phyloP scores from a whole-genome alignment of 2,888 invertebrate species.

The Spodoptera picta region DNA sequence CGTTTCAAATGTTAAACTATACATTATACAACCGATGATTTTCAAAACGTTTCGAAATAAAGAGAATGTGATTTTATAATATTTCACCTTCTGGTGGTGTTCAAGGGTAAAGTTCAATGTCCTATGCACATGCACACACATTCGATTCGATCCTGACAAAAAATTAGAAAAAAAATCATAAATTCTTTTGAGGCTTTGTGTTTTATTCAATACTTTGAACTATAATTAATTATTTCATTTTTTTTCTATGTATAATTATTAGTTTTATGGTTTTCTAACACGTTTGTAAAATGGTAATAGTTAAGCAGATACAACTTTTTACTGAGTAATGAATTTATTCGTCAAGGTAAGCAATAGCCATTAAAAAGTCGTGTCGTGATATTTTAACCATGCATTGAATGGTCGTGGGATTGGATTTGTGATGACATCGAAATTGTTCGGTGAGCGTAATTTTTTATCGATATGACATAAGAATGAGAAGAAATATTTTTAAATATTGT shows the following conservation, averaged over 20 bases:
- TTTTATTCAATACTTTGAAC: too few species aligned
- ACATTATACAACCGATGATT: conserved; percentile 33
- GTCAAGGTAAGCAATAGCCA: background rate
- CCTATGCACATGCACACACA: background rate
- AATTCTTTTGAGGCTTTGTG: too few species aligned
- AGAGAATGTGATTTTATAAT: conserved; percentile 15
- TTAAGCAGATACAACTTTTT: too few species aligned
- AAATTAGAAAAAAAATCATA: too few species aligned
- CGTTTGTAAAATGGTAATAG: too few species aligned
- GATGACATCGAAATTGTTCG: conserved; percentile 7
- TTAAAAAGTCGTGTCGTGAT: background rate
- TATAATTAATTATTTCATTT: too few species aligned
- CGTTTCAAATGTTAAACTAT: conserved; percentile 12
- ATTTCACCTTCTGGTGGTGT: conserved; percentile 10
- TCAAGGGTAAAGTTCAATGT: conserved; percentile 14
- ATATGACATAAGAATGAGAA: conserved; percentile 15
- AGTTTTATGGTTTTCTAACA: background rate
- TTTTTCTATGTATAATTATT: background rate
- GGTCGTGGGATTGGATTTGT: conserved; percentile 21
- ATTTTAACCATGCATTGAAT: conserved; percentile 1
- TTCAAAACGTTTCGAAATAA: conserved; percentile 36
- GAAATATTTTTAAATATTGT: background rate
- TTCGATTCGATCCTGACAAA: too few species aligned
- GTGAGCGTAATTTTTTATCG: conserved; percentile 1
- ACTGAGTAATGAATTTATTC: too few species aligned